Evolutionary conservation across 1,140 invertebrate species (phyloP), one percentile per base, ranked within the genome.

Genomic region (Heliconius hewitsoni): DNA sequence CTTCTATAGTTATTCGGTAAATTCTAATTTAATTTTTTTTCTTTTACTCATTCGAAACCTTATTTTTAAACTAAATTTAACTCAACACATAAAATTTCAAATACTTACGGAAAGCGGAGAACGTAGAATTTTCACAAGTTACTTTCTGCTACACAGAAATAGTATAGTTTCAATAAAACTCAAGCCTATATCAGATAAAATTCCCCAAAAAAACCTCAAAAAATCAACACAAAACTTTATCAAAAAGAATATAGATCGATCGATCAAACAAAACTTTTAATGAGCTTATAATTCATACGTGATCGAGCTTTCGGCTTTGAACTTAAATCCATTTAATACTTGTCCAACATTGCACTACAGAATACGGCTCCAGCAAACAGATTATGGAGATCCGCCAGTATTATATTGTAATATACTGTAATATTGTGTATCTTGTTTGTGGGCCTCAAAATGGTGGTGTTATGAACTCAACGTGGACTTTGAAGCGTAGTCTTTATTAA

Each of bases 301-400:
- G 52, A 52, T 76, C 42, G n/a, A 42, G 71, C 76, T 77, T 71
- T 74, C 52, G 70, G 55, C 57, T 76, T 34, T 71, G 23, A 71
- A 77, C 73, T 77, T 77, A 81, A 77, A 77, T 76, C 72, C 75
- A 73, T 76, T 80, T 66, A 66, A 66, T 66, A 66, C 60, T 57
- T 57, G 0, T 3, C 30, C 30, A 34, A 34, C 30, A 34, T 3
- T 37, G 19, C 8, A 23, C 16, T 55, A 66, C 55, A 39, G n/a
- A 79, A 50, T 74, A 66, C 19, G 60, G 78, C 52, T 71, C n/a
- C 27, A 4, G 19, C 66, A 71, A 75, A 79, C 78, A 74, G 82
- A 80, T 83, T 81, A 83, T 5, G 30, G 70, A 74, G 72, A 79
- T 74, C 70, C 27, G 11, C 71, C n/a, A 23, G n/a, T 23, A 57